Base-by-base conservation (phyloP, 2,888 invertebrate genomes). In the Cinara cedri region DNA sequence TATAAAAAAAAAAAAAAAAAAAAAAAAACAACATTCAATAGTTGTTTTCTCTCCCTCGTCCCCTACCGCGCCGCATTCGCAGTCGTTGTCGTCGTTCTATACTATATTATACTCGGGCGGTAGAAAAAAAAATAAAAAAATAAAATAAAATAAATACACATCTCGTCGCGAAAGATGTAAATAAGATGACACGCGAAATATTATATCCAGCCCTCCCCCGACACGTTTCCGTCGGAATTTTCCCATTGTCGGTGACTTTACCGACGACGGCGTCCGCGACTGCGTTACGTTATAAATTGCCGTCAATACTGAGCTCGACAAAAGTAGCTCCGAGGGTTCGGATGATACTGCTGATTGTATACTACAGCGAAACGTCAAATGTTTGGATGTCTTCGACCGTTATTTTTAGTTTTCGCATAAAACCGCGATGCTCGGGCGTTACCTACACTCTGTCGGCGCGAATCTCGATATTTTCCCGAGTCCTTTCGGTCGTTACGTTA, bases 161-260 rank as follows among this genome's bases (percentile, higher is more conserved):
- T 4, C 34, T 34, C 34, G 34, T 60, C 63, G 51, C 46, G 3
- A 46, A 3, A 44, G 34, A 66, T 76, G 75, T 76, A 76, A 76
- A 76, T 76, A 66, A 76, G 55, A 76, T 66, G 75, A 66, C 66
- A 19, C 11, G 65, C 46, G 57, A 76, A 76, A 66, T 66, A 55
- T 34, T 34, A 34, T 34, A 26, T 44, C 21, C n/a, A n/a, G 75
- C 65, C 24, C 11, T 72, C 46, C 34, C 63, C 24, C 51, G 63
- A 63, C 63, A 63, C 63, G 62, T 72, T 19, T 34, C 62, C 16
- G 72, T 62, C 72, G 19, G 19, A 72, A 62, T 62, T 51, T 62
- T 34, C 14, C 14, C 16, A 21, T 72, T 51, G 51, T 62, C 13
- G 8, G 26, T 60, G 57, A 57, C 60, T 57, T 46, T 21, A 55